A percentile compares a stretch with the other conserved stretches of the same genome.
phyloP scores from a whole-genome alignment of 1,140 invertebrate genomes.

The Drosophila gunungcola region DNA sequence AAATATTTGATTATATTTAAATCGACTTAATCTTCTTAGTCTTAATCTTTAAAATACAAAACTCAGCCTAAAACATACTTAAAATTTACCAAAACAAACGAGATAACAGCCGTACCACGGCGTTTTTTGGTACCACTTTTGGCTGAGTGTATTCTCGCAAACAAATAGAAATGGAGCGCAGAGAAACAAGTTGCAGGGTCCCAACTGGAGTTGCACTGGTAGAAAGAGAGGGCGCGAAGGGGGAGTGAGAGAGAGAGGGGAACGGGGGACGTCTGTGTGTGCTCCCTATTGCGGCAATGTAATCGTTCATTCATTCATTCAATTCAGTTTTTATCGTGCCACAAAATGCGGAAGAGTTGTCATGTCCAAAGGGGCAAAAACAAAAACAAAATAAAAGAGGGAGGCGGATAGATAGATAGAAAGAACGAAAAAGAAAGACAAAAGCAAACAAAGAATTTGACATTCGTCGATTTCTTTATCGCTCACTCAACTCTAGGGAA shows the following conservation, averaged over 20 bases:
- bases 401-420: neutral
- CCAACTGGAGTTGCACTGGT: conserved; percentile 13
- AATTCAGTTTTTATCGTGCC: conserved; percentile 42
- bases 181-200: conserved; percentile 34
- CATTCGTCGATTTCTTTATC: conserved; percentile 48
- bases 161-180: conserved; percentile 36
- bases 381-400: neutral
- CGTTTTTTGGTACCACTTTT: neutral
- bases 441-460: conserved; percentile 23
- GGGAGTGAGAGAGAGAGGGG: neutral
- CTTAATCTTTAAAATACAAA: too few relatives aligned
- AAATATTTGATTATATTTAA: too few relatives aligned
- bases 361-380: conserved; percentile 10
- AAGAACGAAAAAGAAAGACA: conserved; percentile 1
- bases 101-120: too few relatives aligned
- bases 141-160: conserved; percentile 1
- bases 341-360: conserved; percentile 47
- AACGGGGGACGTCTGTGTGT: neutral
- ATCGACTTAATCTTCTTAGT: too few relatives aligned
- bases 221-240: neutral
- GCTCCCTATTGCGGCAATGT: conserved; percentile 47
- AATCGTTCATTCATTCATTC: conserved; percentile 64
- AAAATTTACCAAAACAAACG: too few relatives aligned
- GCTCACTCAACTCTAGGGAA: conserved; percentile 36
- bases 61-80: too few relatives aligned